Evolutionary conservation across 2,797 vertebrate genomes (phyloP), one percentile per base, ranked within the genome.

Genomic region (Antennarius maculatus): DNA sequence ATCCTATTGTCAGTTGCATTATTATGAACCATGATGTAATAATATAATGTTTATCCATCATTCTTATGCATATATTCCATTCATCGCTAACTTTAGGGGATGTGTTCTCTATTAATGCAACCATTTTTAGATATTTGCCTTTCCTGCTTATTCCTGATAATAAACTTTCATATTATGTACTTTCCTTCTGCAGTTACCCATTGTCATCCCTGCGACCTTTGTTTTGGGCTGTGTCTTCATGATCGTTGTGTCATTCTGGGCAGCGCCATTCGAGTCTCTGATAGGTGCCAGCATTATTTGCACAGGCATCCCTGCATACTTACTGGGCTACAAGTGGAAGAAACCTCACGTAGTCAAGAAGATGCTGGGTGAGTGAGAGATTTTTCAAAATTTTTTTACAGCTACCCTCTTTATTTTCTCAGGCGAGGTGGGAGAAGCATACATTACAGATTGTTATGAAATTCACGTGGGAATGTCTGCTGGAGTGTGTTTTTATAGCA

Each of bases 191-290:
- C 84, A 94, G 93, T 74, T 93, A 17, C 87, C 55, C 47, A 54
- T 93, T 18, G 72, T 88, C 68, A 70, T 94, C 60, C 93, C 92
- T 0, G 29, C 92, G 31, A 78, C 70, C 1, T 94, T 94, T 7
- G 91, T 94, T 42, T 54, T 93, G 88, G 85, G 90, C 70, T 94
- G 92, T 2, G 50, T 93, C 71, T 94, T 94, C 88, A 93, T 94
- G 92, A 93, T 93, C 34, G 4, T 75, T 0, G 93, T 94, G 70
- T 94, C 93, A n/a, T 93, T 94, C 77, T 94, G 93, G 93, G 93
- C 93, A 0, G 92, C 93, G 65, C 92, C 92, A 1, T 88, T 91
- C 7, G 92, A 94, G 82, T 91, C 86, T 69, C 80, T 93, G 79
- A 8, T 94, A 7, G 92, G 92, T 71, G 74, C 81, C 66, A 23